Conservation (phyloP, 2,888 invertebrate species). For the Calameuta filiformis region DNA sequence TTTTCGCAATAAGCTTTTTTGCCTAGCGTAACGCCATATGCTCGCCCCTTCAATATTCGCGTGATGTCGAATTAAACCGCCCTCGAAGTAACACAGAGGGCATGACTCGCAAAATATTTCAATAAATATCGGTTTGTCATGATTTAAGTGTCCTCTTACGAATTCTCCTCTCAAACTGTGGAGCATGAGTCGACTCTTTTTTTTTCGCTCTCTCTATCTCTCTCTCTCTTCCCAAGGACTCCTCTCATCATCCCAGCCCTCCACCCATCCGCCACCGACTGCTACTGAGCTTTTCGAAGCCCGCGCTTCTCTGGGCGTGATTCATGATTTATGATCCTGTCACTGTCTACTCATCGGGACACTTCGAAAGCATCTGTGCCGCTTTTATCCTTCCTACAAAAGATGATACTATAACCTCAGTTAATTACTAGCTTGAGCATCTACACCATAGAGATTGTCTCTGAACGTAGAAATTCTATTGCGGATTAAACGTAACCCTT, state of each 20-base stretch:
- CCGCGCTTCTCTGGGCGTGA: not conserved
- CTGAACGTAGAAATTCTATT: not conserved
- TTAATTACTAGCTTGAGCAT: not conserved
- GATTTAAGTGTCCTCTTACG: slow-evolving; percentile 1
- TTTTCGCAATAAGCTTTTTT: not conserved
- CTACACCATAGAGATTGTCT: not conserved
- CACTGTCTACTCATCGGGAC: not conserved
- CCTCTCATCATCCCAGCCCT: not conserved
- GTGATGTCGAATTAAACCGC: not conserved
- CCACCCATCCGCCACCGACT: not conserved
- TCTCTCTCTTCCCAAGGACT: not conserved
- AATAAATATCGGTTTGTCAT: slow-evolving; percentile 8
- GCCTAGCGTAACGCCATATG: not conserved
- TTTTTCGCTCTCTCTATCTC: not conserved
- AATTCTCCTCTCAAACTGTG: not conserved
- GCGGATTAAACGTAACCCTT: not conserved
- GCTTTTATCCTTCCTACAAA: not conserved
- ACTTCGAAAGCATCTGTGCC: not conserved
- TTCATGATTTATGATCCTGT: slow-evolving; percentile 5
- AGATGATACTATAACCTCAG: not conserved
- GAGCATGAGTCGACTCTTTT: not conserved
- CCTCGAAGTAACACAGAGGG: not conserved
- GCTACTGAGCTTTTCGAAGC: not conserved
- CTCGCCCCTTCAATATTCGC: not conserved
- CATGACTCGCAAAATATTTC: not conserved